Percentiles rank a stretch among this genome's conserved stretches.
Conservation (phyloP, 92 coral and sea anemone genomes). For the Nematostella vectensis region DNA sequence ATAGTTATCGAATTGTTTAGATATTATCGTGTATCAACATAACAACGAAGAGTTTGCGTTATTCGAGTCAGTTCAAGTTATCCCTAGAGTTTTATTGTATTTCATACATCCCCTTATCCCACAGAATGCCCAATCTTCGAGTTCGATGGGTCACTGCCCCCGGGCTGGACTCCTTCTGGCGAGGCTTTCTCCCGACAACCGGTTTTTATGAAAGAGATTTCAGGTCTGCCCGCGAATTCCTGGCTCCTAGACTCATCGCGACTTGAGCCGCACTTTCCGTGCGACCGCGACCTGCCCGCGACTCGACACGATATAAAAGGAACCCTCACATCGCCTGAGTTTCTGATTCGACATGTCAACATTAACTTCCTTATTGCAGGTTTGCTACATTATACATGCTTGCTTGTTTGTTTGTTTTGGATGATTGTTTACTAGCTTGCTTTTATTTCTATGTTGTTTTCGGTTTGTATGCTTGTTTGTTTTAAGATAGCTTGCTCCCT, state of each 20-base stretch:
- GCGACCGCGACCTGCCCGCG: conserved; percentile 38
- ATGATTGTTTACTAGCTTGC: no score
- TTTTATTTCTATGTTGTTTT: not conserved
- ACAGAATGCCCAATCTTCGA: conserved; percentile 42
- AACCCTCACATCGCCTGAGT: conserved; percentile 48
- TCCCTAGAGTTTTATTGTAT: no score
- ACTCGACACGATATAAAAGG: conserved; percentile 28
- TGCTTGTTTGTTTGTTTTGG: no score
- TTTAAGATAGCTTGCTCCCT: no score
- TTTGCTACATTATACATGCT: no score
- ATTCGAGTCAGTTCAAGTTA: no score
- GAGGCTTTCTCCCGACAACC: conserved; percentile 49
- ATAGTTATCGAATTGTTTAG: no score
- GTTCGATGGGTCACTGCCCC: conserved; percentile 42
- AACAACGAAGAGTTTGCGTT: no score
- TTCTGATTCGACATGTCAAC: conserved; percentile 35
- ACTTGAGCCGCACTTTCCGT: conserved; percentile 15
- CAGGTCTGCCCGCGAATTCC: not conserved
- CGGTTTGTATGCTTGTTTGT: no score
- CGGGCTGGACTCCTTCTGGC: conserved; percentile 39
- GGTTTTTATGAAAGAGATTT: conserved; percentile 14
- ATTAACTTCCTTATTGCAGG: conserved; percentile 53
- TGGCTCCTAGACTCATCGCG: conserved; percentile 1
- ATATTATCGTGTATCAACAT: no score
- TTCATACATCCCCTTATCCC: not conserved